A percentile compares a stretch with the other conserved stretches of the same genome.
phyloP scores from a whole-genome alignment of 2,888 invertebrate species.

The Thalpophila matura region DNA sequence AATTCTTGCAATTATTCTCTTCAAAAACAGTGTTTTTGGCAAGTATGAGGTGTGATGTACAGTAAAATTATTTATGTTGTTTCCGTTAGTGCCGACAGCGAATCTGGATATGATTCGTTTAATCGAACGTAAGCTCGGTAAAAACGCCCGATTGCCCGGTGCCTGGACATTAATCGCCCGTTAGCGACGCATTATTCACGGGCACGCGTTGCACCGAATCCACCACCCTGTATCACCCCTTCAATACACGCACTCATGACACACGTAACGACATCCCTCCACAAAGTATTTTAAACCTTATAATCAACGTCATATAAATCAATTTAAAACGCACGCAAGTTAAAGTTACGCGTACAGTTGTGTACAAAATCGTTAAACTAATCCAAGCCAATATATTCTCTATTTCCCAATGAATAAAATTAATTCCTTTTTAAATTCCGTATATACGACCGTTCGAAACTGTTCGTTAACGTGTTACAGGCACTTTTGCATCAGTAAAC shows the following conservation, averaged over 20 bases:
- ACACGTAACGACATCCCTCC: conserved; percentile 46
- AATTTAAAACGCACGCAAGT: conserved; percentile 29
- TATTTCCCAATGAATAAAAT: conserved; percentile 88
- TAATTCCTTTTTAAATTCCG: conserved; percentile 85
- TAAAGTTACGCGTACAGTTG: conserved; percentile 54
- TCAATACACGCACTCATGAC: conserved; percentile 60
- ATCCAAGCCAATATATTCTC: conserved; percentile 89
- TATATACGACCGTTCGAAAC: conserved; percentile 79
- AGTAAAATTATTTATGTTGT: conserved; percentile 43
- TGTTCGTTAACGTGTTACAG: conserved; percentile 59
- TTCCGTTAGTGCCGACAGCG: conserved; percentile 35
- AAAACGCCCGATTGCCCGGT: conserved; percentile 78
- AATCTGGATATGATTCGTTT: conserved; percentile 60
- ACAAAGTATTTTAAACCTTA: conserved; percentile 61
- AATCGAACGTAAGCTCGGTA: conserved; percentile 68
- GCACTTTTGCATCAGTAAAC: conserved; percentile 47
- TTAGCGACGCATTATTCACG: conserved; percentile 89
- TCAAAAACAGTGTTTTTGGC: conserved; percentile 3
- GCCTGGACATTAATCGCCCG: conserved; percentile 88
- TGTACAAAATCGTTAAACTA: conserved; percentile 80
- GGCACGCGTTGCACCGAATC: conserved; percentile 87
- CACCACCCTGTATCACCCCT: conserved; percentile 81
- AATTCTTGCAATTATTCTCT: conserved; percentile 2
- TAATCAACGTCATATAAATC: neutral
- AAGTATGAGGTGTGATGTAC: conserved; percentile 26